Evolutionary conservation across 2,113 vertebrate species (phyloP).

Genomic region (Eonycteris spelaea): DNA sequence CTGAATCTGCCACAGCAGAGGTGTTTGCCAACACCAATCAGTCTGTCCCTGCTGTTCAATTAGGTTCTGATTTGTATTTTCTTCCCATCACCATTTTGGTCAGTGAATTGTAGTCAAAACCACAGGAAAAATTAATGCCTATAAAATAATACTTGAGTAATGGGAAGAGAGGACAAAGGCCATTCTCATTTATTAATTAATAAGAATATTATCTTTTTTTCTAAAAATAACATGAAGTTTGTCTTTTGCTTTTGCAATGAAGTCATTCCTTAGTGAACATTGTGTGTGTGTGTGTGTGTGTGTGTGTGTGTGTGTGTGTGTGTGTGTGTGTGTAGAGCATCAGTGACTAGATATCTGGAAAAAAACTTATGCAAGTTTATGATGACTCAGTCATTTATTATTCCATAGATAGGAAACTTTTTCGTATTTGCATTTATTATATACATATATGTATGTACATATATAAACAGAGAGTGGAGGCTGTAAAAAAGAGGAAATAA

Average conservation of each 20-base stretch:
- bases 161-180: background rate
- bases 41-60: background rate
- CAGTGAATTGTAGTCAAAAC: background rate
- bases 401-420: background rate
- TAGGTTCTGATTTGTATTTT: conserved; percentile 14
- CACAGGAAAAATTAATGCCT: conserved; percentile 38
- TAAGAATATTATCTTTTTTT: background rate
- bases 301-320: background rate
- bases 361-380: background rate
- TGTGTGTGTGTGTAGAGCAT: background rate
- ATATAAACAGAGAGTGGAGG: background rate
- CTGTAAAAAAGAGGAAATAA: background rate
- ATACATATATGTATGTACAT: no score
- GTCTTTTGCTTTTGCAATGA: background rate
- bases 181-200: background rate
- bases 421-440: background rate
- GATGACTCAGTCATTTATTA: background rate
- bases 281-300: background rate
- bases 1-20: background rate
- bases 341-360: background rate
- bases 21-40: background rate
- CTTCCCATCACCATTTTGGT: conserved; percentile 13
- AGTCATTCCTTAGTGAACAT: background rate
- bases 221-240: background rate
- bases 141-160: conserved; percentile 39